Evolutionary conservation across 2,888 invertebrate genomes (phyloP).

Genomic region (Lepidochitona cinerea): DNA sequence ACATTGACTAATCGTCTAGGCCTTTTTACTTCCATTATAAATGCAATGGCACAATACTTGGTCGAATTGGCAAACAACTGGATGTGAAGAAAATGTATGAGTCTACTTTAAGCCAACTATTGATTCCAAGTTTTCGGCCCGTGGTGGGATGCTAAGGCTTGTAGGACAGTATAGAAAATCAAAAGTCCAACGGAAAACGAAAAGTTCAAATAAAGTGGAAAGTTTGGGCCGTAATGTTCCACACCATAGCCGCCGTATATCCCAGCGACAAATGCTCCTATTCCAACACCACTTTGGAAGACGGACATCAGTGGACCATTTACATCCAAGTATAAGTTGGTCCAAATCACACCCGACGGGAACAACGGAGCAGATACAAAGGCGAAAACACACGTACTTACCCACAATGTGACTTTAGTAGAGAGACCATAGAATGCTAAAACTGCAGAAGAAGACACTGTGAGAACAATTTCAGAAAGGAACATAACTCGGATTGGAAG

Average conservation of each 20-base stretch:
- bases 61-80: too few relatives aligned
- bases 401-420: background rate
- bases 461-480: background rate
- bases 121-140: too few relatives aligned
- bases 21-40: too few relatives aligned
- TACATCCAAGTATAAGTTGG: background rate
- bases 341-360: background rate
- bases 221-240: background rate
- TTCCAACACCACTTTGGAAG: background rate
- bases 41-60: too few relatives aligned
- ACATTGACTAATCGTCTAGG: too few relatives aligned
- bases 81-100: too few relatives aligned
- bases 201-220: background rate
- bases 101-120: too few relatives aligned
- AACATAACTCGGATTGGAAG: background rate
- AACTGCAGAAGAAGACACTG: background rate
- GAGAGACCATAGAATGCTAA: background rate
- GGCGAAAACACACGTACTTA: background rate
- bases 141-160: background rate
- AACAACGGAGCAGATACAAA: background rate
- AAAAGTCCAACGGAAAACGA: background rate
- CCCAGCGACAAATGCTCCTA: background rate
- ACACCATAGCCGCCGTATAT: background rate
- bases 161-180: background rate
- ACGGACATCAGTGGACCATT: background rate